phyloP scores from a whole-genome alignment of 1,140 invertebrate species.

The Charaxes varanes region DNA sequence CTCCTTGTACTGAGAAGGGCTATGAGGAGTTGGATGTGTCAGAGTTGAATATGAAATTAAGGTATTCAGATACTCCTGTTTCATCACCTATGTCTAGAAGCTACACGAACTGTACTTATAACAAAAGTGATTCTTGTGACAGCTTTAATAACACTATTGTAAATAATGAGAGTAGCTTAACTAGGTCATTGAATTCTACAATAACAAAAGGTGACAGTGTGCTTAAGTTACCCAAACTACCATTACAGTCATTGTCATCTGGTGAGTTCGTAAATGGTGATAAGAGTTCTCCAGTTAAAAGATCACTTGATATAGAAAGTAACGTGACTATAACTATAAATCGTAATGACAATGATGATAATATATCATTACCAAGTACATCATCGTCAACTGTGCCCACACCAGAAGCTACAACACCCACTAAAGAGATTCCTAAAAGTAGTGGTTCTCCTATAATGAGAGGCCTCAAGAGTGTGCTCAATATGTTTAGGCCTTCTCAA shows the following conservation, averaged over 20 bases:
- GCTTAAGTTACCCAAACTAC: slow-evolving; percentile 32
- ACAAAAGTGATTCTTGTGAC: slow-evolving; percentile 35
- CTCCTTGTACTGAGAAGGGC: slow-evolving; percentile 50
- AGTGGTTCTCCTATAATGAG: slow-evolving; percentile 57
- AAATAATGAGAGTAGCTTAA: slow-evolving; percentile 39
- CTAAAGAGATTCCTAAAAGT: slow-evolving; percentile 48
- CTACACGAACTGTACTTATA: slow-evolving; percentile 40
- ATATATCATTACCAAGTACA: slow-evolving; percentile 46
- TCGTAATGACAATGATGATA: slow-evolving; percentile 39
- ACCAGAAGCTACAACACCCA: slow-evolving; percentile 58
- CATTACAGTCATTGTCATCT: slow-evolving; percentile 37
- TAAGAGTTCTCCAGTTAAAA: slow-evolving; percentile 27
- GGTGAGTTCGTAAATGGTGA: slow-evolving; percentile 31
- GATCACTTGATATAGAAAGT: slow-evolving; percentile 25
- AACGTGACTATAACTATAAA: slow-evolving; percentile 30
- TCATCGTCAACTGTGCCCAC: slow-evolving; percentile 47
- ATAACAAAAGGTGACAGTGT: slow-evolving; percentile 37
- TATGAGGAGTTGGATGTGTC: slow-evolving; percentile 62
- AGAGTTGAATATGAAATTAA: slow-evolving; percentile 61
- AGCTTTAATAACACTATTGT: slow-evolving; percentile 21
- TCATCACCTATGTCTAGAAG: slow-evolving; percentile 63
- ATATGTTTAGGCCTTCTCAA: slow-evolving; percentile 58
- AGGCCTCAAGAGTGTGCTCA: slow-evolving; percentile 58
- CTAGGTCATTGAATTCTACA: slow-evolving; percentile 48
- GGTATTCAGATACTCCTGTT: slow-evolving; percentile 54